Evolutionary conservation across 1,140 invertebrate species (phyloP).

Genomic region (Mycetomoellerius zeteki): DNA sequence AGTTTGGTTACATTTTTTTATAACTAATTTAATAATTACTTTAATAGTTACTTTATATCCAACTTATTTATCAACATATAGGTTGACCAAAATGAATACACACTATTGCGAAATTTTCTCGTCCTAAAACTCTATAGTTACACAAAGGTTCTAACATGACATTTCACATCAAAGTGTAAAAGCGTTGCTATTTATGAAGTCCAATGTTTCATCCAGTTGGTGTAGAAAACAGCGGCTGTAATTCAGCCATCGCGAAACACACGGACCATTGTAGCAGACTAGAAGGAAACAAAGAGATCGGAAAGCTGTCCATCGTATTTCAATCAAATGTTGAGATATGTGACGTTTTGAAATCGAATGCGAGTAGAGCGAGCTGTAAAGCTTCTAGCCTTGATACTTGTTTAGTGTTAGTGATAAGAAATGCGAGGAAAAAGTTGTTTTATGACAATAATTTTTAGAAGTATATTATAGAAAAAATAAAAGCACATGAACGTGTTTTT

Average conservation of each 20-base stretch:
- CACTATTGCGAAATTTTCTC: not conserved
- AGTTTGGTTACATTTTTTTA: too few species aligned
- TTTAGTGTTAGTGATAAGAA: not conserved
- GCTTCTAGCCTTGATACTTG: not conserved
- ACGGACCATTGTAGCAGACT: not conserved
- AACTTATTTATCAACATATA: too few species aligned
- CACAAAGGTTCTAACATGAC: not conserved
- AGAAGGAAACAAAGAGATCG: slow-evolving; percentile 51
- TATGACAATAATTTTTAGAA: not conserved
- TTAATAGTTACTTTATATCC: too few species aligned
- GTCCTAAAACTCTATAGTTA: not conserved
- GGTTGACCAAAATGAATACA: too few species aligned
- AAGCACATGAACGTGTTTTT: not conserved
- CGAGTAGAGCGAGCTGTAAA: not conserved
- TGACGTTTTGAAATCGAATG: slow-evolving; percentile 32
- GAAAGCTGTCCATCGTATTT: slow-evolving; percentile 62
- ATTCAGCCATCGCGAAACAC: slow-evolving; percentile 31
- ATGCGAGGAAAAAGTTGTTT: not conserved
- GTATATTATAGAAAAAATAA: not conserved
- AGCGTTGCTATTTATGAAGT: not conserved
- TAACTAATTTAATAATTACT: too few species aligned
- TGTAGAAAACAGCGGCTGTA: slow-evolving; percentile 19
- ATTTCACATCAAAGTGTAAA: not conserved
- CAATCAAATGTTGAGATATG: slow-evolving; percentile 50
- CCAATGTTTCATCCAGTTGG: slow-evolving; percentile 32